Base-by-base conservation (phyloP, 2,888 invertebrate genomes). In the Hemicrepidius hirtus region DNA sequence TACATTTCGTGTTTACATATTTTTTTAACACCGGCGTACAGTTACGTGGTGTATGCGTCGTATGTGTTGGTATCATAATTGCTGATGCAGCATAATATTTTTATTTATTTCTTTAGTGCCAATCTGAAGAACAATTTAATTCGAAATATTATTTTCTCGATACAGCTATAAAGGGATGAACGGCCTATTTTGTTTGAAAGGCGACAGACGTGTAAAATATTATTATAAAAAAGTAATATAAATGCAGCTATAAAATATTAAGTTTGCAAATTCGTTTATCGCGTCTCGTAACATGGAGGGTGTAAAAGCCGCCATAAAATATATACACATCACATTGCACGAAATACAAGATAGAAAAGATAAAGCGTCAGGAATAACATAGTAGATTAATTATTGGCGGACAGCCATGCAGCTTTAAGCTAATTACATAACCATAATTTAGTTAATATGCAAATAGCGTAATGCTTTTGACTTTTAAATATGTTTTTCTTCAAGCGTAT, bases 351-450 rank as follows among this genome's bases (percentile, higher is more conserved):
- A 41, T 60, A 44, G 44, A 60, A 60, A 57, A 60, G 60, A 60
- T 60, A 60, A 44, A 60, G 41, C 60, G 41, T 10, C 60, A 57
- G 65, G 65, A 76, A n/a, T n/a, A n/a, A 68, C 73, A 69, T 74
- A 75, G 71, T 71, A 53, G 53, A 76, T 76, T 78, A 73, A 75
- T 80, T 74, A 73, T 75, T 71, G 75, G 75, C 73, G 74, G 71
- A 74, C 79, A 68, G 44, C 57, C 65, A 66, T 68, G 68, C 66
- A 64, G 68, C 72, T 71, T 60, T 62, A 70, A 77, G 73, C 78
- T 86, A 86, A 86, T 87, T 86, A 84, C 86, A 86, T 86, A 86
- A 86, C 86, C 86, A 87, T 86, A 87, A 86, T 85, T 85, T 83
- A 82, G 84, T 87, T 87, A 87, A 86, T 85, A 87, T 87, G 87